These are phyloP conservation scores for Rhyacophila brunnea DNA, from an alignment of 1,140 invertebrate genomes.

Conservation along the genomic window DNA sequence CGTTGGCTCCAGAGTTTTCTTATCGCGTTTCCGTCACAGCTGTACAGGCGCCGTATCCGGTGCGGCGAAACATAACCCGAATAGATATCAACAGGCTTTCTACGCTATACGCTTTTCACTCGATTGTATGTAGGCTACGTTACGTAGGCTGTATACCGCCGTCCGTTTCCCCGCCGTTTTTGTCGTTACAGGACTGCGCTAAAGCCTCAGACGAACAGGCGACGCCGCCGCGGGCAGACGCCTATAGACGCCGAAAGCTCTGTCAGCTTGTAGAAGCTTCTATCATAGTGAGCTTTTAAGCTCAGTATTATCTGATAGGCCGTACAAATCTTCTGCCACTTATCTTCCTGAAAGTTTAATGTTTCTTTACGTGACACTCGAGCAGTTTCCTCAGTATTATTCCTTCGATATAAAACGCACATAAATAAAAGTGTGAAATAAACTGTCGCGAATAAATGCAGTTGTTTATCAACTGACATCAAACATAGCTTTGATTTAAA, in stretches of 20 bases:
- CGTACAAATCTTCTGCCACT: no score
- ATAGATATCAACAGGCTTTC: conserved; percentile 16
- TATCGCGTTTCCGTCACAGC: no score
- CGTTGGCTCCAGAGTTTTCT: no score
- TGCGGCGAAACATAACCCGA: neutral
- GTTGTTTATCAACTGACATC: no score
- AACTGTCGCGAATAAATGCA: no score
- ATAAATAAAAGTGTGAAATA: neutral
- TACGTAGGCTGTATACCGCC: neutral
- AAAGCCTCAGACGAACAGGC: conserved; percentile 30
- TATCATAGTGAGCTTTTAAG: neutral
- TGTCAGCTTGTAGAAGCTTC: conserved; percentile 11
- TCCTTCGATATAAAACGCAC: neutral
- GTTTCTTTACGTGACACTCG: no score
- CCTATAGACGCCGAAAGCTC: conserved; percentile 13
- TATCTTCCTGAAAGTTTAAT: no score
- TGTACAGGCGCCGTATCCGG: neutral
- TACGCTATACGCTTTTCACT: conserved; percentile 1
- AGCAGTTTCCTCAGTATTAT: neutral
- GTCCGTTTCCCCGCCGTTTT: conserved; percentile 7
- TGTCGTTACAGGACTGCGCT: neutral
- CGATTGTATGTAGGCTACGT: neutral
- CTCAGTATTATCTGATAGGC: no score
- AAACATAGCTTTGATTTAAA: neutral
- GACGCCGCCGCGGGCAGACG: conserved; percentile 30